Evolutionary conservation across 2,113 vertebrate species (phyloP), one percentile per base, ranked within the genome.

Genomic region (Tautogolabrus adspersus): DNA sequence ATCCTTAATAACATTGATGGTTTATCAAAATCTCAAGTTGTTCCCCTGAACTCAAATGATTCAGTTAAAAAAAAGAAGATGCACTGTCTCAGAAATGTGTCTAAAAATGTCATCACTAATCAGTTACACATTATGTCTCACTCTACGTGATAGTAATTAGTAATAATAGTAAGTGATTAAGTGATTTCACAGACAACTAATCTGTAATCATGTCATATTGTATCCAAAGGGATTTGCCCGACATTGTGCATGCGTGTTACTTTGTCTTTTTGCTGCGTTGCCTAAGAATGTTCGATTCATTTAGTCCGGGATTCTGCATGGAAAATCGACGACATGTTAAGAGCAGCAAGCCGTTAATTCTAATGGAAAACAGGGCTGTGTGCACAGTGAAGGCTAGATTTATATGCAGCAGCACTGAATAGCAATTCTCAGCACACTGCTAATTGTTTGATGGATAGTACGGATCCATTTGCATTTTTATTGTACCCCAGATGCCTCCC

Each of bases 361-460:
- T 79, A 58, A 78, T 83, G 72, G 78, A 86, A 87, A 88, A 78
- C 71, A 56, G 71, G 82, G 5, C 23, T 78, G 72, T 77, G 73
- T 34, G 42, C 68, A 22, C 55, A 72, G 56, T 74, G 79, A 75
- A 58, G 60, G 19, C 57, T 37, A 70, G 86, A 87, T 91, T 91
- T 84, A 80, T 90, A 80, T 77, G 74, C 83, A 55, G 65, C 72
- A 34, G 66, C 65, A 34, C 77, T 88, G 90, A 92, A 93, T 88
- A 85, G 86, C 86, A 86, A 83, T 88, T 85, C 87, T 93, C 91
- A 91, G 81, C 82, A 83, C 77, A 79, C 72, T 72, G 82, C 92
- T 93, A 91, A 93, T 93, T 93, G 91, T 89, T 90, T 90, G 91
- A 91, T 91, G 91, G 91, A 94, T 92, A 91, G 87, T 78, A 75